Base-by-base conservation (phyloP, 2,888 invertebrate species). In the Lissocephala sabroskyi region DNA sequence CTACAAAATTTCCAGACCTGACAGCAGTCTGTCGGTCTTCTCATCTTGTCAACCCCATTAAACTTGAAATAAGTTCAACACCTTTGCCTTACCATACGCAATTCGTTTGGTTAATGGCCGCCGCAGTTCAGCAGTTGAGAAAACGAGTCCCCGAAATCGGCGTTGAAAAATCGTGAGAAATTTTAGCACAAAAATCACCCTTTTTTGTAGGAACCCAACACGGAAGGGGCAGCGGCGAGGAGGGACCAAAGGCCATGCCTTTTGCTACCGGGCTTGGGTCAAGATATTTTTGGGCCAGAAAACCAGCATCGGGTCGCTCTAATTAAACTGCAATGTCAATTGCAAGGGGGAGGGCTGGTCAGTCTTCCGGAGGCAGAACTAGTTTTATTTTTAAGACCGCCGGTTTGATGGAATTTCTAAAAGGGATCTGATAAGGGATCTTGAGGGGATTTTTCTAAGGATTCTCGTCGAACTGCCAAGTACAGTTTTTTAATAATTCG, bases 281-380 rank as follows among this genome's bases (percentile, higher is more conserved):
- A 80, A 60, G 62, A 52, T 65, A 64, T 56, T 60, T 45, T 41
- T 39, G 50, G 54, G 56, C 64, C 49, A 43, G 57, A 64, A 53
- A 64, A 60, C 56, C 49, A 7, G 14, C 56, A 50, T 50, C 37
- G 63, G 76, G 76, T 77, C 79, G 79, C 62, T 63, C 66, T 73
- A 75, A 77, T 77, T 77, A 78, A 78, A 77, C 58, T 61, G 51
- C 73, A 74, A 59, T 78, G 76, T 75, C 78, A 75, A 79, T 79
- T 75, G 65, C 53, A 61, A 35, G 37, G 45, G 41, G 11, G 16
- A 4, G 13, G 39, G 37, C 41, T 9, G 46, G 49, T 3, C 19
- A 37, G 19, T 23, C 23, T 23, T 23, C 7, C 23, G 4, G 23
- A 23, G 23, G 23, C 4, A n/a, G n/a, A n/a, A 5, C 23, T 7